Evolutionary conservation across 1,140 invertebrate genomes (phyloP), one percentile per base, ranked within the genome.

Genomic region (Macrobrachium rosenbergii): DNA sequence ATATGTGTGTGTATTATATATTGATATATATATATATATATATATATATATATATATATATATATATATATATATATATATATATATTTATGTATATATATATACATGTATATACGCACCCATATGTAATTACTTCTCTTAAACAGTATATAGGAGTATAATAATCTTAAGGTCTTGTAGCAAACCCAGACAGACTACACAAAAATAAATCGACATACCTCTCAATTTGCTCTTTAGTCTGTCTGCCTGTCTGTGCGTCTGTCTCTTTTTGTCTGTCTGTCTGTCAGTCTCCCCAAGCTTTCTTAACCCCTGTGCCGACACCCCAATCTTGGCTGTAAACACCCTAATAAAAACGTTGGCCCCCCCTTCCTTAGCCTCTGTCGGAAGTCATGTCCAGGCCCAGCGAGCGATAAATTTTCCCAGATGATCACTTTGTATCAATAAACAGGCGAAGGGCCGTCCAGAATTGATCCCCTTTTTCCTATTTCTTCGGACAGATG

Each of bases 361-460:
- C 77, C 52, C 80, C 77, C 52, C 76, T 69, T 86, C 77, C 84
- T 86, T 86, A 86, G 84, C 84, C 45, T 76, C 43, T 77, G 76
- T 69, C 84, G 76, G 77, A 80, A 86, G 84, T 86, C 84, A 80
- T 86, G 84, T 86, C 84, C 84, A 86, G 59, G 77, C 76, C 77
- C 64, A 45, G 16, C 63, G 77, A 60, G 78, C 77, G 84, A 86
- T 86, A 86, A 86, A 86, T 37, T 86, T 86, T 86, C 76, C 79
- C 84, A 86, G 77, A 80, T 80, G 84, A 86, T 86, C 84, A 86
- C 84, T 86, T 86, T 86, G 84, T 86, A 86, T 86, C 84, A 86
- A 86, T 86, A 86, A 86, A 77, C 73, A 77, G 77, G 73, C 84
- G 77, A 86, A 80, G 28, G 28, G 28, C 84, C 52, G 19, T 37